Evolutionary conservation across 2,797 vertebrate genomes (phyloP).

Genomic region (Poecile montanus): DNA sequence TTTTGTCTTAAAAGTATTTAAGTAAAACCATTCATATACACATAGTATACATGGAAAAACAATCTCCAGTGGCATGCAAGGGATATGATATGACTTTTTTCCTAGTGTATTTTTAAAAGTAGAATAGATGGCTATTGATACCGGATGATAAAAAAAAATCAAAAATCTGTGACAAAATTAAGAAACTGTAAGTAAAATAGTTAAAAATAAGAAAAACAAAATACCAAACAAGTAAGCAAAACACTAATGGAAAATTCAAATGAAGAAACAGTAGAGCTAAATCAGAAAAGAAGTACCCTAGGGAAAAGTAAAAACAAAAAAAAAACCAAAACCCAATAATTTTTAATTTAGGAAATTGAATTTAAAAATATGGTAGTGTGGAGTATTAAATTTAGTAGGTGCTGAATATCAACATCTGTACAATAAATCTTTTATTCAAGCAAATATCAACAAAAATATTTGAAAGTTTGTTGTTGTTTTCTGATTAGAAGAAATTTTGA

Average conservation of each 20-base stretch:
- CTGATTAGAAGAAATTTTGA: background rate
- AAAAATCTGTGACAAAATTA: background rate
- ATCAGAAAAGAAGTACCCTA: background rate
- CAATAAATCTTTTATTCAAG: background rate
- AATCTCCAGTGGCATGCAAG: background rate
- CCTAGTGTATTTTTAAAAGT: background rate
- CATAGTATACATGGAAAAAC: background rate
- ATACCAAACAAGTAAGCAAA: rapidly evolving
- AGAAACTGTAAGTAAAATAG: background rate
- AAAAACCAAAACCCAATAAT: too few relatives aligned
- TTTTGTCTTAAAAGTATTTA: background rate
- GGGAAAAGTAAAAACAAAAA: background rate
- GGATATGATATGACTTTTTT: background rate
- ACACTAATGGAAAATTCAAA: background rate
- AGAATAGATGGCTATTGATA: background rate
- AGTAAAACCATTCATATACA: background rate
- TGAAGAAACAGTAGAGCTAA: background rate
- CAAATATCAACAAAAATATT: background rate
- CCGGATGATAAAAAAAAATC: background rate
- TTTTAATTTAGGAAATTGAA: background rate
- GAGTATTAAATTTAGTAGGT: background rate
- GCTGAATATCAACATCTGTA: background rate
- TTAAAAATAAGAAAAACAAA: background rate
- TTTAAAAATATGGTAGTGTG: background rate
- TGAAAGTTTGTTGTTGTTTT: background rate